These are phyloP conservation scores for Falco columbarius DNA, from an alignment of 2,797 vertebrate genomes.

Conservation along the genomic window DNA sequence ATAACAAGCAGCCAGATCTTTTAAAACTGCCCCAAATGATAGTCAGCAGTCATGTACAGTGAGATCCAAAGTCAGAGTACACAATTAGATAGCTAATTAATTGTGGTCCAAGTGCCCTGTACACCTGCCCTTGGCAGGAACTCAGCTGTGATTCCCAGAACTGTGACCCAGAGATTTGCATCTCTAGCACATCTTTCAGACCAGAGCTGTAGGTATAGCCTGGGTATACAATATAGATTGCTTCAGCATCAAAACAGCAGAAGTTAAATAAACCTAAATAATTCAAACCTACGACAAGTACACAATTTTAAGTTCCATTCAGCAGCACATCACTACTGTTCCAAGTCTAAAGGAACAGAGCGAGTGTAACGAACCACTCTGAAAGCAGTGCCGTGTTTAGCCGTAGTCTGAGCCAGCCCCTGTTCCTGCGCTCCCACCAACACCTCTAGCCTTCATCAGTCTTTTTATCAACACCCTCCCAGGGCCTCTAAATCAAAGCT, in stretches of 20 bases:
- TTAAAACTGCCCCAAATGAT: not conserved
- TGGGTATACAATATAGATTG: not conserved
- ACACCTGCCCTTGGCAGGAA: not conserved
- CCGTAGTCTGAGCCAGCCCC: not conserved
- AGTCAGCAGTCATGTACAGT: not conserved
- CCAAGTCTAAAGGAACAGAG: not conserved
- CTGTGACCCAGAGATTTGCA: not conserved
- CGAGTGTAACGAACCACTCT: not conserved
- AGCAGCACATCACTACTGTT: not conserved
- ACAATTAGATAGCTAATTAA: not conserved
- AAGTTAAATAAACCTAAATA: not conserved
- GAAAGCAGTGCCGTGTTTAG: not conserved
- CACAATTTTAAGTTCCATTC: not conserved
- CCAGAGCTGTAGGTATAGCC: not conserved
- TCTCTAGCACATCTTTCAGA: not conserved
- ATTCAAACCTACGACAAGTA: not conserved
- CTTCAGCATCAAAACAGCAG: not conserved
- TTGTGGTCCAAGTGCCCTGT: not conserved
- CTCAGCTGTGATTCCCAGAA: not conserved
- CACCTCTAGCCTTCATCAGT: not conserved
- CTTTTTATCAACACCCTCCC: not conserved
- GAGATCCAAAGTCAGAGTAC: not conserved
- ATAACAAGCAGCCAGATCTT: not conserved
- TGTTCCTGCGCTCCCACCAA: not conserved
- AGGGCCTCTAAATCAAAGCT: not conserved